Base-by-base conservation (phyloP, 2,888 invertebrate genomes). In the Folsomia manolachei region DNA sequence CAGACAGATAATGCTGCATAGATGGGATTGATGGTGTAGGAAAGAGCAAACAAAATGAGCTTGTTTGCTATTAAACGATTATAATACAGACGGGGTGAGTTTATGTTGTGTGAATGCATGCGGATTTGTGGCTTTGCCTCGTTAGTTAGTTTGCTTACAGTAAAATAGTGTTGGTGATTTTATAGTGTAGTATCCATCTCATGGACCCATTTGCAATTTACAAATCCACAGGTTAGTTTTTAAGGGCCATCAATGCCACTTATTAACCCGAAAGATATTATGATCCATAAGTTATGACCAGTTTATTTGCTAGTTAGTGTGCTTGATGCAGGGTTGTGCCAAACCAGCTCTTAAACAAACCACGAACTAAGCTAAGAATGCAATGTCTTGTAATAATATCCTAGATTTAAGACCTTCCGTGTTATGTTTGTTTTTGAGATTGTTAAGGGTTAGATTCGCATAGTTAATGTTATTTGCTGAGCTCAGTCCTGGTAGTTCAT, bases 231-330 rank as follows among this genome's bases (percentile, higher is more conserved):
- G 65, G 65, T 66, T 66, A 66, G 65, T 27, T 66, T 66, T 66
- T 56, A 67, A 53, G 56, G 67, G 60, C 26, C 60, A 67, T 56
- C 26, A 67, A 67, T 27, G 67, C 56, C 67, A 56, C 66, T 66
- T 66, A 66, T 26, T 27, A 67, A 27, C 60, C 26, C 67, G 26
- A 56, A 56, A 24, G 66, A 52, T 39, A 66, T 66, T 66, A 66
- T 66, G 67, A 67, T 56, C 24, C 53, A 24, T 67, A 67, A 67
- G 26, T 67, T 67, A 67, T 67, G 53, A 56, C 67, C 67, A 56
- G 25, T 67, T 67, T 67, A 56, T 67, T 67, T 23, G 26, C 23
- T n/a, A 9, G 39, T 39, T 39, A 39, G 39, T 4, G 14, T 39
- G 14, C n/a, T n/a, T n/a, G n/a, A n/a, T n/a, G n/a, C n/a, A n/a